Conservation (phyloP, 2,797 vertebrate genomes). For the Danio albolineatus region DNA sequence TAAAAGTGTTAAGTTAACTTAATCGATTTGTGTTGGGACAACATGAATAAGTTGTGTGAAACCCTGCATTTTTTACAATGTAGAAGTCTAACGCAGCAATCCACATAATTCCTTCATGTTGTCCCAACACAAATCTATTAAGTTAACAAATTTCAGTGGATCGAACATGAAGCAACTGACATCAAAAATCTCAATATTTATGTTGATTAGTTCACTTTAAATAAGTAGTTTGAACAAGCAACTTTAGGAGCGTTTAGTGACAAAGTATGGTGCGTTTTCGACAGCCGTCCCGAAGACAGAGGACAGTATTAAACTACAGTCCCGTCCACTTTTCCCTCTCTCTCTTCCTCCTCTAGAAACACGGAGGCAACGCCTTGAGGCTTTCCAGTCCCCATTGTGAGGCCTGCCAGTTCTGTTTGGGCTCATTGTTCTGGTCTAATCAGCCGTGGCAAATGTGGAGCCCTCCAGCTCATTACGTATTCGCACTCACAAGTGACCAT, state of each 20-base stretch:
- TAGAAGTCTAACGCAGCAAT: no score
- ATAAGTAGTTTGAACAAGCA: no score
- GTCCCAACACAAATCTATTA: no score
- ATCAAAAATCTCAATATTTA: no score
- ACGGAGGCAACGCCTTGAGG: slow-evolving; percentile 86
- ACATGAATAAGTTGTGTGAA: no score
- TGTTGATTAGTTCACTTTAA: no score
- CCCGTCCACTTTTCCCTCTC: slow-evolving; percentile 28
- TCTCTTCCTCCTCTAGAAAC: slow-evolving; percentile 68
- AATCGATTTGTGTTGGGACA: no score
- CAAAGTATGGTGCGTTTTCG: background rate
- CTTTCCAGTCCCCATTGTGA: slow-evolving; percentile 86
- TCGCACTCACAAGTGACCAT: slow-evolving; percentile 86
- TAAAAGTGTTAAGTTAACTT: no score
- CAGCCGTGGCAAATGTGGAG: slow-evolving; percentile 89
- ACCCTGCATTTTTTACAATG: no score
- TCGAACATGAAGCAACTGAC: no score
- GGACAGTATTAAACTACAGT: slow-evolving; percentile 30
- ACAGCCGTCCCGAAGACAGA: background rate
- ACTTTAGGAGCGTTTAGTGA: background rate
- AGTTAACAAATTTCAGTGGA: no score
- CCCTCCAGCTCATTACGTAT: slow-evolving; percentile 87
- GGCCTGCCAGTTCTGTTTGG: slow-evolving; percentile 85
- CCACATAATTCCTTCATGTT: no score
- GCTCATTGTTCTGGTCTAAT: slow-evolving; percentile 89